A percentile compares a stretch with the other conserved stretches of the same genome.
phyloP scores from a whole-genome alignment of 2,888 invertebrate species.

The Harpalus rufipes region DNA sequence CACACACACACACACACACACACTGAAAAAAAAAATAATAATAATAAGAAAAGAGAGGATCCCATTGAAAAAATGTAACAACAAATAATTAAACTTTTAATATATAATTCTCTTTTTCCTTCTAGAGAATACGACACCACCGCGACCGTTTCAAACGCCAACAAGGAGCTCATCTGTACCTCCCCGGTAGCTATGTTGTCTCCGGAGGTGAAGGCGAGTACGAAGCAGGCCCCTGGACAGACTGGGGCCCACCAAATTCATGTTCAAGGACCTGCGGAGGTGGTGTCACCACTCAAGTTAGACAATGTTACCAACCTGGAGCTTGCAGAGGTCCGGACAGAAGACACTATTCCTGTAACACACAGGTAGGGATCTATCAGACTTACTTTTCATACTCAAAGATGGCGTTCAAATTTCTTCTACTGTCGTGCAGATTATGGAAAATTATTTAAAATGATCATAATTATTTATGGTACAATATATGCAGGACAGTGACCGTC shows the following conservation, averaged over 20 bases:
- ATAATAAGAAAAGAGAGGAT: too few species aligned
- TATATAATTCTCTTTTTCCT: conserved; percentile 64
- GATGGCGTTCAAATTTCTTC: too few species aligned
- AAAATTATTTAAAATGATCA: too few species aligned
- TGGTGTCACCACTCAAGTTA: conserved; percentile 91
- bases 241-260: conserved; percentile 89
- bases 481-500: too few species aligned
- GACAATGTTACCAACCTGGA: conserved; percentile 85
- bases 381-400: too few species aligned
- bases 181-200: conserved; percentile 85
- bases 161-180: conserved; percentile 85
- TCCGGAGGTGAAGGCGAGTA: conserved; percentile 83
- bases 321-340: conserved; percentile 88
- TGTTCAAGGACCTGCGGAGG: conserved; percentile 96
- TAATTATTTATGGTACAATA: too few species aligned
- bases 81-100: too few species aligned
- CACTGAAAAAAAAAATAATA: too few species aligned
- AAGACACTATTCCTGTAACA: conserved; percentile 94
- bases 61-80: too few species aligned
- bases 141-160: conserved; percentile 88
- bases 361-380: conserved; percentile 80
- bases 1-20: too few species aligned
- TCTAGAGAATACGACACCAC: conserved; percentile 80
- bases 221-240: conserved; percentile 87
- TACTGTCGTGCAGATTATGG: too few species aligned